Conservation (phyloP, 2,797 vertebrate genomes). For the Poeciliopsis infans region DNA sequence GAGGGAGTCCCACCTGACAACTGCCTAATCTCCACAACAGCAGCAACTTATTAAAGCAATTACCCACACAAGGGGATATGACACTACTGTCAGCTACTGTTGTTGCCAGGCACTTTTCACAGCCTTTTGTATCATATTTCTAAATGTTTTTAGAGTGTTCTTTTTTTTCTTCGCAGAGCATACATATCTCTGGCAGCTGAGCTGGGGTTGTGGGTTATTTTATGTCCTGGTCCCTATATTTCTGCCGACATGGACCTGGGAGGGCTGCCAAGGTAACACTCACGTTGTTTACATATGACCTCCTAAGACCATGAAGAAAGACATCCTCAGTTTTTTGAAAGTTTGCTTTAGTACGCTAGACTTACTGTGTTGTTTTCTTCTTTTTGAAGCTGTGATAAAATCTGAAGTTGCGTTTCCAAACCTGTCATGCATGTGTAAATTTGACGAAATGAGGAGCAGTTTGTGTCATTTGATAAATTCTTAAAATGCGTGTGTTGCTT, state of each 20-base stretch:
- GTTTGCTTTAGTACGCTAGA: not conserved
- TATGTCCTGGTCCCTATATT: constrained; percentile 89
- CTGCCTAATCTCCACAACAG: constrained; percentile 70
- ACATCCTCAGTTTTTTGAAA: not conserved
- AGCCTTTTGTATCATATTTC: constrained; percentile 5
- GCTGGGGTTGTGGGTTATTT: constrained; percentile 92
- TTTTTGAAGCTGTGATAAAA: not conserved
- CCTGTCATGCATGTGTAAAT: not conserved
- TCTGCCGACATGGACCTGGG: constrained; percentile 82
- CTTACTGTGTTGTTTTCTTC: not conserved
- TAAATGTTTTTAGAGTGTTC: not conserved
- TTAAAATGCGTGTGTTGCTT: not conserved
- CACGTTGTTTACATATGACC: not conserved
- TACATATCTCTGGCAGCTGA: constrained; percentile 88
- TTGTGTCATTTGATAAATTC: not conserved
- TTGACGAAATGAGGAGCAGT: not conserved
- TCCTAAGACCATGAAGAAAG: not conserved
- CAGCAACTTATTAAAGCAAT: constrained; percentile 54
- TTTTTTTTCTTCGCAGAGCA: constrained; percentile 77
- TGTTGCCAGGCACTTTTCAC: constrained; percentile 31
- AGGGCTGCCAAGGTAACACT: constrained; percentile 90
- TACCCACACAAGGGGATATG: constrained; percentile 32
- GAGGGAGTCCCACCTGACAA: constrained; percentile 64
- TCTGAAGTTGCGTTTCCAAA: not conserved
- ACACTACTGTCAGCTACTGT: not conserved